Percentiles rank a stretch among this genome's conserved stretches.
These are phyloP conservation scores for Himalopsyche phryganea DNA, from an alignment of 1,140 invertebrate species.

Conservation along the genomic window DNA sequence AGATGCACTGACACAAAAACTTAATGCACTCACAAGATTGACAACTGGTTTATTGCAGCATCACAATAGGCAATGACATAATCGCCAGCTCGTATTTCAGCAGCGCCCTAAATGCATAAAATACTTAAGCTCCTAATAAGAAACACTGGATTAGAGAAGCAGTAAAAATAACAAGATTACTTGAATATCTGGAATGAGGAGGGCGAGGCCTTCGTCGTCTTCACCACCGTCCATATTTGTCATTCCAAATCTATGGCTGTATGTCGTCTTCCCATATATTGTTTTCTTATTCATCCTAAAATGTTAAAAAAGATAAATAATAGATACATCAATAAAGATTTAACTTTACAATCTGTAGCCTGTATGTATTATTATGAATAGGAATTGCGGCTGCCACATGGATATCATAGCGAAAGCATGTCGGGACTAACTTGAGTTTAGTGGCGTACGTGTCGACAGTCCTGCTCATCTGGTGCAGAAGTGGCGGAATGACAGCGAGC, in stretches of 20 bases:
- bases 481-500: conserved; percentile 51
- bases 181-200: conserved; percentile 86
- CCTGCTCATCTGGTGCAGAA: conserved; percentile 82
- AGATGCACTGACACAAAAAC: no score
- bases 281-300: conserved; percentile 54
- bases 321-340: background rate
- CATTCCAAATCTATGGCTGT: conserved; percentile 49
- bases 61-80: no score
- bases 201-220: conserved; percentile 81
- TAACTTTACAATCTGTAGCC: no score
- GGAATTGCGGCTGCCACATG: no score
- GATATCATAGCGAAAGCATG: background rate
- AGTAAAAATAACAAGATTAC: conserved; percentile 35
- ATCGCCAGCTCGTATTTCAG: no score
- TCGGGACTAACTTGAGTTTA: conserved; percentile 67
- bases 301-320: background rate
- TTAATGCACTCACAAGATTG: no score
- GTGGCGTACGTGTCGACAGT: conserved; percentile 89
- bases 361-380: no score
- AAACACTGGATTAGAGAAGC: no score
- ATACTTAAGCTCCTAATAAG: no score
- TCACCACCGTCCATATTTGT: conserved; percentile 64
- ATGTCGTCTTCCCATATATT: conserved; percentile 51
- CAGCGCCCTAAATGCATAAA: no score
- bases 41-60: no score